A percentile compares a stretch with the other conserved stretches of the same genome.
Evolutionary conservation across 2,888 invertebrate genomes (phyloP).

Genomic region (Chaetoderma sp.): DNA sequence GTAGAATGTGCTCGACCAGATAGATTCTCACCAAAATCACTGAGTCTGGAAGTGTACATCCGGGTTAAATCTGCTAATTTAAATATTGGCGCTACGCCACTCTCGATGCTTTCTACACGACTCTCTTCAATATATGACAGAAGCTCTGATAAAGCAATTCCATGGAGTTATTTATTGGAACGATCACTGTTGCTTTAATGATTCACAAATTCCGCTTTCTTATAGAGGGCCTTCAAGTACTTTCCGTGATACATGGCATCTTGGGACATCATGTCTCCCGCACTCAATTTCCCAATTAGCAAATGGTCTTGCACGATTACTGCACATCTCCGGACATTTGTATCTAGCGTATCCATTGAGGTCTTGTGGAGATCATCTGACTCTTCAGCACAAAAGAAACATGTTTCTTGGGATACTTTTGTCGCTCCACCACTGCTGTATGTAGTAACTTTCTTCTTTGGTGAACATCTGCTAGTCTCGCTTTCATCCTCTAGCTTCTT

Average conservation of each 20-base stretch:
- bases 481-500: background rate
- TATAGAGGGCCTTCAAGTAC: background rate
- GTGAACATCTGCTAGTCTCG: background rate
- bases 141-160: background rate
- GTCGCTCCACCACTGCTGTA: background rate
- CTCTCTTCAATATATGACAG: background rate
- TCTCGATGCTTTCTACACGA: background rate
- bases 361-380: background rate
- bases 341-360: background rate
- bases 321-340: background rate
- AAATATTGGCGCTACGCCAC: background rate
- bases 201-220: background rate
- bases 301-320: background rate
- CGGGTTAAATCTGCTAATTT: background rate
- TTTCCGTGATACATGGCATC: background rate
- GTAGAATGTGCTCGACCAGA: background rate
- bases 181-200: background rate
- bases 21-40: background rate
- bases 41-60: background rate
- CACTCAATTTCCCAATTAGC: background rate
- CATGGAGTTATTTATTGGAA: background rate
- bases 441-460: background rate
- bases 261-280: background rate
- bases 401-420: background rate
- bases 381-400: background rate